Evolutionary conservation across 2,888 invertebrate genomes (phyloP), one percentile per base, ranked within the genome.

Genomic region (Rhingia rostrata): DNA sequence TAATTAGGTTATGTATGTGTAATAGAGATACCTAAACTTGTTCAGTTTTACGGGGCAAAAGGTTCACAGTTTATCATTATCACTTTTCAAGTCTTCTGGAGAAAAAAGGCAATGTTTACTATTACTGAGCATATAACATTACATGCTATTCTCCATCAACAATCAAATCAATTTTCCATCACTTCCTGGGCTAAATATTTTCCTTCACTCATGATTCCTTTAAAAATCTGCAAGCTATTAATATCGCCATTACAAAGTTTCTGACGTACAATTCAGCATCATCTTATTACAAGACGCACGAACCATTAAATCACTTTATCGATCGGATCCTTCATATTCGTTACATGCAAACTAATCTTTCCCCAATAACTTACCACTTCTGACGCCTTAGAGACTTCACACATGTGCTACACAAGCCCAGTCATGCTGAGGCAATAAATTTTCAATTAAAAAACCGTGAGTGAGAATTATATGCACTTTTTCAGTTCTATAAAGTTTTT

Each of bases 381-480:
- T 30, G 49, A 51, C 49, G n/a, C 14, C 32, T 22, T 4, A 49
- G 51, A 49, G 33, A 33, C 47, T 51, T 37, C 12, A 41, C 49
- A 58, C 49, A 56, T 67, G 58, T 60, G 39, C 75, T 60, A 37
- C 22, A 22, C 22, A 1, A 22, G 22, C 1, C 58, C 45, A 63
- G 69, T 58, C 75, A 74, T 51, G 58, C 41, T 37, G 32, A 12
- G 49, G 72, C 49, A 77, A 82, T 82, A 82, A 82, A 82, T 82
- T 82, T 82, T 49, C 77, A 82, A 82, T 82, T 82, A 82, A 67
- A 60, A 70, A 75, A 33, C 12, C 54, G 53, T 73, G 73, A 60
- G 60, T 43, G 49, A 61, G 73, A 73, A 73, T 33, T 35, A 61
- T 10, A 30, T 69, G 35, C 14, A 22, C 4, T 51, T 41, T 41